phyloP scores from a whole-genome alignment of 1,140 invertebrate species.

The Dreissena polymorpha region DNA sequence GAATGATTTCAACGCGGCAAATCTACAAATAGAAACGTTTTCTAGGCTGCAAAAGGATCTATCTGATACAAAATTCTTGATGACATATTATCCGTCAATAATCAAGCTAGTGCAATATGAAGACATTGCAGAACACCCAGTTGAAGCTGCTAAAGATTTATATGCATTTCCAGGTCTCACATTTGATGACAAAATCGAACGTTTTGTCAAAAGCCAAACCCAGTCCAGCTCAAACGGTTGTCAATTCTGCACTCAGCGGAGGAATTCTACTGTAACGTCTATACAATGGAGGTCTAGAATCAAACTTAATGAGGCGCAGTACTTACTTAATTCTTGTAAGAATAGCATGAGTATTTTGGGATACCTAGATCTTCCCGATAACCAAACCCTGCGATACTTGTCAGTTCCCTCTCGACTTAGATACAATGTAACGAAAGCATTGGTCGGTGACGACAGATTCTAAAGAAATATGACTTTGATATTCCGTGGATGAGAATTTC shows the following conservation, averaged over 20 bases:
- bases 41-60: not conserved
- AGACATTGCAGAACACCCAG: constrained; percentile 28
- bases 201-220: constrained; percentile 7
- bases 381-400: too few relatives aligned
- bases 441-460: too few relatives aligned
- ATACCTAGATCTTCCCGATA: constrained; percentile 13
- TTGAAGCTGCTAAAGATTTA: constrained; percentile 6
- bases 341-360: constrained; percentile 15
- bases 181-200: constrained; percentile 12
- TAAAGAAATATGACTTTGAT: too few relatives aligned
- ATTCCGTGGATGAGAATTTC: too few relatives aligned
- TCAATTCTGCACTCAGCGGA: constrained; percentile 30
- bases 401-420: too few relatives aligned
- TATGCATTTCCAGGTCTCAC: constrained; percentile 7
- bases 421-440: too few relatives aligned
- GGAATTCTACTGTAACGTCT: constrained; percentile 15
- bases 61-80: constrained; percentile 1
- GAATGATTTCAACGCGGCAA: not conserved
- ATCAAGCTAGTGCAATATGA: constrained; percentile 21
- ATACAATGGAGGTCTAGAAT: constrained; percentile 27
- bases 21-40: not conserved
- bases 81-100: constrained; percentile 3
- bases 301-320: not conserved
- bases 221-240: constrained; percentile 8
- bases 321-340: constrained; percentile 20